Conservation (phyloP, 2,113 vertebrate species). For the Chloroceryle aenea region DNA sequence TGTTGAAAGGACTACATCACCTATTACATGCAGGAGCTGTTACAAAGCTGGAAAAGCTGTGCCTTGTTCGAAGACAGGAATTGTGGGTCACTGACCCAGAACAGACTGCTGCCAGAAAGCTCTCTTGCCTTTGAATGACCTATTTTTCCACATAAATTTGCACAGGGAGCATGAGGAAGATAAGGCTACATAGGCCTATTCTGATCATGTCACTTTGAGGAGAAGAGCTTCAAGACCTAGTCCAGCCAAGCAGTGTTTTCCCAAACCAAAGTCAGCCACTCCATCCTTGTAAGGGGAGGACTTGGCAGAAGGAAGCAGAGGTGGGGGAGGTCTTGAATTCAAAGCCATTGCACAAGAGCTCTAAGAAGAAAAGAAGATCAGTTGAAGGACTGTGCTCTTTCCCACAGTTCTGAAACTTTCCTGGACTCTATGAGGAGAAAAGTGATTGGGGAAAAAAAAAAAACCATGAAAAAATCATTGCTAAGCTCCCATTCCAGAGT, state of each 20-base stretch:
- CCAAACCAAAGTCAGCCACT: not conserved
- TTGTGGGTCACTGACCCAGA: not conserved
- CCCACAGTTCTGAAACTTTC: not conserved
- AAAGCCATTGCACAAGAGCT: not conserved
- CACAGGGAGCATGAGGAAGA: rapidly evolving
- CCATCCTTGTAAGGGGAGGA: not conserved
- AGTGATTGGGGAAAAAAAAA: not conserved
- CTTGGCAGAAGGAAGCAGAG: not conserved
- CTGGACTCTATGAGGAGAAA: not conserved
- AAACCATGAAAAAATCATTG: not conserved
- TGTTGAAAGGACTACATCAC: not conserved
- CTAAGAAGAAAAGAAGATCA: not conserved
- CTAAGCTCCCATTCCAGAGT: not conserved
- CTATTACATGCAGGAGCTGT: not conserved
- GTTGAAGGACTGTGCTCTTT: not conserved
- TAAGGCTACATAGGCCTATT: not conserved
- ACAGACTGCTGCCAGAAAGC: not conserved
- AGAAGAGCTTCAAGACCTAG: not conserved
- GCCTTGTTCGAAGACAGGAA: not conserved
- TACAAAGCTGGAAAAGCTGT: not conserved
- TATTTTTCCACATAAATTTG: not conserved
- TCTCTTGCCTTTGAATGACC: not conserved
- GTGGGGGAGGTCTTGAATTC: not conserved
- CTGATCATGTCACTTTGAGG: not conserved
- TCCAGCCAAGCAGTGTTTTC: not conserved